Percentiles rank a stretch among this genome's conserved stretches.
Conservation (phyloP, 2,888 invertebrate species). For the Melanchra persicariae region DNA sequence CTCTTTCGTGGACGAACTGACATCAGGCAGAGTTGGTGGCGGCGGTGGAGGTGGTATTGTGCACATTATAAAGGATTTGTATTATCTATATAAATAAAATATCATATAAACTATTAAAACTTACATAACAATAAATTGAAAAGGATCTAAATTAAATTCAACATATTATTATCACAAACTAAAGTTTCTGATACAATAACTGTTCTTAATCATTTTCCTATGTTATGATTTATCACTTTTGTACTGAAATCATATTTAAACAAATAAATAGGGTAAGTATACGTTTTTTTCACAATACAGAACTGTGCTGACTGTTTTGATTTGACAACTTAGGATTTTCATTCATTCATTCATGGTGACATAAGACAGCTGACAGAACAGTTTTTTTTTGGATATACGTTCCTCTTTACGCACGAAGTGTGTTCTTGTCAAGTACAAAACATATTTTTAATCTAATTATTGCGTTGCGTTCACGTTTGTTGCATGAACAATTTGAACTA, state of each 20-base stretch:
- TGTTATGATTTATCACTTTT: background rate
- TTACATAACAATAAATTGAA: slow-evolving; percentile 56
- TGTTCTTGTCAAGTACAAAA: too few species aligned
- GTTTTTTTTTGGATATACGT: too few species aligned
- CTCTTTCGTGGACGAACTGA: slow-evolving; percentile 53
- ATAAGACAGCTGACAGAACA: too few species aligned
- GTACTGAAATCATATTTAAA: background rate
- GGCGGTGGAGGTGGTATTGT: slow-evolving; percentile 81
- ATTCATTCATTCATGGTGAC: too few species aligned
- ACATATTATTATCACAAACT: slow-evolving; percentile 7
- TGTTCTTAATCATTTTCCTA: slow-evolving; percentile 27
- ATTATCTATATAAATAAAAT: slow-evolving; percentile 7
- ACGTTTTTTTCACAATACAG: background rate
- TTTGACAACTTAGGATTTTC: slow-evolving; percentile 1
- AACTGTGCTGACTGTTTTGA: slow-evolving; percentile 18
- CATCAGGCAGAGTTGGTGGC: slow-evolving; percentile 61
- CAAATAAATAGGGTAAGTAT: too few species aligned
- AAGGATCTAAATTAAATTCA: slow-evolving; percentile 12
- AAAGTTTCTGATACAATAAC: background rate
- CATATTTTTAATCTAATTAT: too few species aligned
- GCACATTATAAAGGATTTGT: slow-evolving; percentile 75
- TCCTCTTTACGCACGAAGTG: too few species aligned
- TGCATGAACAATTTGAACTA: too few species aligned
- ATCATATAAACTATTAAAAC: slow-evolving; percentile 19
- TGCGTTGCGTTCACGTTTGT: too few species aligned